Percentiles rank a stretch among this genome's conserved stretches.
These are phyloP conservation scores for Hyperopisus bebe DNA, from an alignment of 2,113 vertebrate species.

Conservation along the genomic window DNA sequence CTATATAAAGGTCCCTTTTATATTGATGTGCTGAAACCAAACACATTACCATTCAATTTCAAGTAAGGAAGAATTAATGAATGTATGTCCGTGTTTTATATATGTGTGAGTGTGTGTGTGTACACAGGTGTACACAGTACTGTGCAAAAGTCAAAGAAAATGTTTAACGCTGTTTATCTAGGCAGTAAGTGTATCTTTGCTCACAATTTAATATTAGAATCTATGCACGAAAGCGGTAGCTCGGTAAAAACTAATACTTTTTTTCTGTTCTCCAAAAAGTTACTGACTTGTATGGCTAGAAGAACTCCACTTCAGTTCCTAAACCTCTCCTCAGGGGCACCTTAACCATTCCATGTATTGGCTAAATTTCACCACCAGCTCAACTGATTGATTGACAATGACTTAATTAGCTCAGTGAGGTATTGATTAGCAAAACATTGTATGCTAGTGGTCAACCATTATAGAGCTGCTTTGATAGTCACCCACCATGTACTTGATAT, in stretches of 20 bases:
- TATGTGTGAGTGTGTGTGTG: not conserved
- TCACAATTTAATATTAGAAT: not conserved
- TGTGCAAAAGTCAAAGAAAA: not conserved
- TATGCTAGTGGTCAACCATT: not conserved
- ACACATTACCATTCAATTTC: constrained; percentile 67
- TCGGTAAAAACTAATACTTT: not conserved
- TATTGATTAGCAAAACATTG: not conserved
- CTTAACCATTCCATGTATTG: not conserved
- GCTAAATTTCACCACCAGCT: not conserved
- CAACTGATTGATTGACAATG: not conserved
- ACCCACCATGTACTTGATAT: not conserved
- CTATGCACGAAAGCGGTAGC: not conserved
- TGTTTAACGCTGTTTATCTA: not conserved
- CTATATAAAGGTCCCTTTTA: constrained; percentile 57
- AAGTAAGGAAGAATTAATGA: constrained; percentile 56
- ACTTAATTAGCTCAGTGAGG: not conserved
- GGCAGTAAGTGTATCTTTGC: not conserved
- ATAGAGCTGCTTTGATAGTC: not conserved
- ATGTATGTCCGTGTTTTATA: not conserved
- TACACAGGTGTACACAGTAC: not conserved
- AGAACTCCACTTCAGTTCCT: not conserved
- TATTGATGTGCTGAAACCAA: constrained; percentile 60
- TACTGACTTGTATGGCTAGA: not conserved
- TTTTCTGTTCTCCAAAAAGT: not conserved
- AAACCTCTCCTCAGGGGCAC: not conserved